These are phyloP conservation scores for Microtus richardsoni DNA, from an alignment of 2,113 vertebrate species.

Conservation along the genomic window DNA sequence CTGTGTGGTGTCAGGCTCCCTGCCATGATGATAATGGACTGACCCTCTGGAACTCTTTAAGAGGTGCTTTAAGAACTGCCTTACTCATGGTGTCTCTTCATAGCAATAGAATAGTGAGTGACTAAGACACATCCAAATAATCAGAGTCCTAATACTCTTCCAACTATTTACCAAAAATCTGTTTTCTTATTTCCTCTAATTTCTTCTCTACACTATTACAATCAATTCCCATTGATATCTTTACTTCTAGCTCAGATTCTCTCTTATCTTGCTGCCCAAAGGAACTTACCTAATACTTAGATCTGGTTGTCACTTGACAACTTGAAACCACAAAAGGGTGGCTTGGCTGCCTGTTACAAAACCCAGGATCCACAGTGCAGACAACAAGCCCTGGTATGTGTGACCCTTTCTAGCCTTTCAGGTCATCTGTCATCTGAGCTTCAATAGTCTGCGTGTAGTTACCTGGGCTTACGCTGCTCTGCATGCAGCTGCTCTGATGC, in stretches of 20 bases:
- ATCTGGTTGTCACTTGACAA: not conserved
- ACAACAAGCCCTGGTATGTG: not conserved
- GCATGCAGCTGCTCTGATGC: not conserved
- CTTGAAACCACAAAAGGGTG: not conserved
- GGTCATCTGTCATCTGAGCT: not conserved
- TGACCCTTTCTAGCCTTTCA: no score
- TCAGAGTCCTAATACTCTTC: not conserved
- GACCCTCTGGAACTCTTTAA: not conserved
- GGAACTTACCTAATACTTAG: not conserved
- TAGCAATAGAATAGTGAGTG: not conserved
- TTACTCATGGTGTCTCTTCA: not conserved
- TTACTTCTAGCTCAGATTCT: not conserved
- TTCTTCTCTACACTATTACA: not conserved
- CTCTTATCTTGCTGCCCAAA: not conserved
- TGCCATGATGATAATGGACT: not conserved
- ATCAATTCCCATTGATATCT: not conserved
- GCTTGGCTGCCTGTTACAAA: not conserved
- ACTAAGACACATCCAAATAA: not conserved
- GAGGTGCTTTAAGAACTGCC: no score
- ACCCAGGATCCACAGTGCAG: not conserved
- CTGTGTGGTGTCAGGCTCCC: not conserved
- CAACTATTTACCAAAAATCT: not conserved
- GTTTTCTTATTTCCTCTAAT: not conserved
- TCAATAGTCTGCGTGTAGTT: not conserved
- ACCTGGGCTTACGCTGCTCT: not conserved